Conservation (phyloP, 2,113 vertebrate species). For the Petroica traversi region DNA sequence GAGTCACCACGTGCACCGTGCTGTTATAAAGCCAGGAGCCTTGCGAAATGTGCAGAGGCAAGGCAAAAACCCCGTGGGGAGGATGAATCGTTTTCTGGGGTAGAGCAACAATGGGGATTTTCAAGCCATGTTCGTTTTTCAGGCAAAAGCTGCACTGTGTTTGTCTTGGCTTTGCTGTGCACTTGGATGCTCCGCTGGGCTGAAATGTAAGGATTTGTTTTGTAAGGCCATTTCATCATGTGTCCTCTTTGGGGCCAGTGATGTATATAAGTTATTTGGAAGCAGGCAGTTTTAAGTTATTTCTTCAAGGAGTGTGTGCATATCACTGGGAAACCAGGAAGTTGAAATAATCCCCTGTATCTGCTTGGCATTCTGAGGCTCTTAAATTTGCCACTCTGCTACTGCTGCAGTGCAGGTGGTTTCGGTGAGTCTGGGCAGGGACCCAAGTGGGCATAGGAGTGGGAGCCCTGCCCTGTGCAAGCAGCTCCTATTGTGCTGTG, state of each 20-base stretch:
- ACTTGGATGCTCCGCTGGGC: not conserved
- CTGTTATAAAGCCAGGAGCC: constrained; percentile 10
- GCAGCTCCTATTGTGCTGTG: not conserved
- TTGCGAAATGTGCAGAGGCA: constrained; percentile 52
- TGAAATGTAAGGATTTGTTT: not conserved
- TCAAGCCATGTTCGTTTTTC: not conserved
- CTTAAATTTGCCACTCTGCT: not conserved
- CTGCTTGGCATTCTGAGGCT: not conserved
- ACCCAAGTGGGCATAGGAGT: not conserved
- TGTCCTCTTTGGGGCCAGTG: not conserved
- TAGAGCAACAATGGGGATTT: constrained; percentile 28
- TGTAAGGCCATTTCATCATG: not conserved
- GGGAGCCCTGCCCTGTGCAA: not conserved
- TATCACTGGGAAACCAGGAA: not conserved
- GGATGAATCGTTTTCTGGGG: constrained; percentile 29
- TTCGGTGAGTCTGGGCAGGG: not conserved
- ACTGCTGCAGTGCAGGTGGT: not conserved
- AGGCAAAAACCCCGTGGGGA: constrained; percentile 7
- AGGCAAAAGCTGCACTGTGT: not conserved
- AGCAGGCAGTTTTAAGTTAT: not conserved
- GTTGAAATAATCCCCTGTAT: not conserved
- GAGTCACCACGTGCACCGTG: not conserved
- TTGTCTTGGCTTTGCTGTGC: not conserved
- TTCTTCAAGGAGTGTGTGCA: not conserved
- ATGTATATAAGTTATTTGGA: not conserved